Evolutionary conservation across 2,113 vertebrate genomes (phyloP), one percentile per base, ranked within the genome.

Genomic region (Hiodon alosoides): DNA sequence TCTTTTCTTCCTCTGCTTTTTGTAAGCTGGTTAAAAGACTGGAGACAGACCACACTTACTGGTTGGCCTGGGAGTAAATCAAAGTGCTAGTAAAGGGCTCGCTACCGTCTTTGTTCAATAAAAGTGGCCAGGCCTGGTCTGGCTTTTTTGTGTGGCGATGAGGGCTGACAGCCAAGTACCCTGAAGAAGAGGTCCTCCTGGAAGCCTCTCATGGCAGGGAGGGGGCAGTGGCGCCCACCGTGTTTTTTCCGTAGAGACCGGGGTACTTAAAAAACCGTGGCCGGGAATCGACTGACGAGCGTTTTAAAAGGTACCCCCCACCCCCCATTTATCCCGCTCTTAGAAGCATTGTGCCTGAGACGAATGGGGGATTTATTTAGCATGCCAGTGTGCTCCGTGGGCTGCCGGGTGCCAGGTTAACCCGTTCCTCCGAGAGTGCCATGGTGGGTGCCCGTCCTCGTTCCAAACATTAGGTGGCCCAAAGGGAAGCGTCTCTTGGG

Each of bases 261-360:
- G 71, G 67, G 50, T 65, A 78, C 76, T 78, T 78, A 73, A 78
- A 78, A 73, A 78, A 78, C 73, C 76, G 73, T 78, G 65, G 71
- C 76, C 73, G 71, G 71, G 65, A 71, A 71, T 78, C 76, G 69
- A 78, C 76, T 60, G 66, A 69, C 55, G 66, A 69, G 54, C 76
- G 51, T 59, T 78, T 69, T 78, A 73, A 67, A 78, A 73, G 71
- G 71, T 73, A 64, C 65, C 31, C 71, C 31, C 31, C 31, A 31
- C 31, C 31, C 31, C n/a, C 57, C 64, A 55, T 75, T 71, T 78
- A 57, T 78, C 51, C 31, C 65, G 17, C 50, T 60, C 71, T 68
- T 48, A 54, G 76, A 62, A 66, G 51, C 71, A 57, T 73, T 73
- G 78, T 73, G 66, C 71, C 61, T 13, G 52, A 14, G 47, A 60